Evolutionary conservation across 2,797 vertebrate genomes (phyloP).

Genomic region (Arrhamphus sclerolepis): DNA sequence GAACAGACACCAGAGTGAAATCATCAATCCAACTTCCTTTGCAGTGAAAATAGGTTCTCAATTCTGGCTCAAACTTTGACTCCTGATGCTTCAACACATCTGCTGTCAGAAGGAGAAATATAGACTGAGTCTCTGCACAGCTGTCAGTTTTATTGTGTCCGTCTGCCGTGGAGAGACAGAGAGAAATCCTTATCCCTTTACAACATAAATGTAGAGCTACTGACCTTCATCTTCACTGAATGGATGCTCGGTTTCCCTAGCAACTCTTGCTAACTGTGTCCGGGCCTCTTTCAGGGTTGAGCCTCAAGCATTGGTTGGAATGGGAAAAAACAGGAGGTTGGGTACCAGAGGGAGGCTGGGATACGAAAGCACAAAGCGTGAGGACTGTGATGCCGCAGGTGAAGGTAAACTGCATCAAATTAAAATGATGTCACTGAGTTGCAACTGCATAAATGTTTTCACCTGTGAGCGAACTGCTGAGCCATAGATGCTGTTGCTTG

Average conservation of each 20-base stretch:
- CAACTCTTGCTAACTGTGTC: not conserved
- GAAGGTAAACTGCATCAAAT: not conserved
- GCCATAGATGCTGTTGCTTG: slow-evolving; percentile 13
- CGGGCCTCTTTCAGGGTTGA: not conserved
- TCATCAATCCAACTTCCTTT: slow-evolving; percentile 26
- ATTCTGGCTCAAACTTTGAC: not conserved
- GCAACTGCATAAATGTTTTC: not conserved
- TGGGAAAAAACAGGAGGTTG: not conserved
- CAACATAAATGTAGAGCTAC: not conserved
- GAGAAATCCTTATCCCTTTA: slow-evolving; percentile 13
- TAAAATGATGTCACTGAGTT: not conserved
- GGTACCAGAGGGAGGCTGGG: slow-evolving; percentile 6
- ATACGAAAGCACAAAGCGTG: not conserved
- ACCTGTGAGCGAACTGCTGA: slow-evolving; percentile 11
- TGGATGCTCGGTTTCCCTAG: not conserved
- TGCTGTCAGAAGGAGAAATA: slow-evolving; percentile 23
- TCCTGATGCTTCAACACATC: slow-evolving; percentile 16
- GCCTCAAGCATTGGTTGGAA: not conserved
- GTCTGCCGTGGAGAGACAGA: not conserved
- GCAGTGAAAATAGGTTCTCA: slow-evolving; percentile 10
- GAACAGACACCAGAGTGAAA: not conserved
- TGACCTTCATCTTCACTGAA: slow-evolving; percentile 4
- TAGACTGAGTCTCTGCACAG: not conserved
- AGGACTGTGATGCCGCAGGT: not conserved
- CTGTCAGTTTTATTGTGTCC: not conserved